phyloP scores from a whole-genome alignment of 2,888 invertebrate genomes.

The Branchipolynoe longqiensis region DNA sequence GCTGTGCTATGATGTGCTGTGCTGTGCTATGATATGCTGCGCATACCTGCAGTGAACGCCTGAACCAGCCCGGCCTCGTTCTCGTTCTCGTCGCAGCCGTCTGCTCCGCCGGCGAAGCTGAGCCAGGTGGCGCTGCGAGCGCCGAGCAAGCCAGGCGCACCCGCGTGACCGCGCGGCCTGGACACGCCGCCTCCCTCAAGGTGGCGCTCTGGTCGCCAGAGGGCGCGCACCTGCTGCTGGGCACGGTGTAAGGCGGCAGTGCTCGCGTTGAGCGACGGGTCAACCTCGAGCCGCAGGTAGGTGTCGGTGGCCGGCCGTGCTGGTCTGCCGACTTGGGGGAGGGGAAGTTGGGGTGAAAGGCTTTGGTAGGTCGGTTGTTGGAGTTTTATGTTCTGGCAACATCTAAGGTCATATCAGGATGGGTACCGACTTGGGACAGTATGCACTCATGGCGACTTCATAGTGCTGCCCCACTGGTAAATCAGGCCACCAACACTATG shows the following conservation, averaged over 20 bases:
- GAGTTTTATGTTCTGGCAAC: no score
- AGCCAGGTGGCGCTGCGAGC: slow-evolving; percentile 73
- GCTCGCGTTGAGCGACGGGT: slow-evolving; percentile 19
- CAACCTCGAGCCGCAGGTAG: background rate
- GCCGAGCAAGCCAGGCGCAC: slow-evolving; percentile 65
- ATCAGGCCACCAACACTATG: no score
- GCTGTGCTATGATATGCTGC: no score
- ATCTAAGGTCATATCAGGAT: no score
- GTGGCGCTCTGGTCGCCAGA: slow-evolving; percentile 73
- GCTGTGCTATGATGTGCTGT: no score
- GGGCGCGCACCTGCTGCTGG: slow-evolving; percentile 61
- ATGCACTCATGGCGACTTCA: no score
- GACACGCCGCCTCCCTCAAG: slow-evolving; percentile 73
- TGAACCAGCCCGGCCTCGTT: slow-evolving; percentile 73
- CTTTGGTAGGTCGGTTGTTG: no score
- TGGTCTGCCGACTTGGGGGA: no score
- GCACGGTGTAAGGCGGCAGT: background rate
- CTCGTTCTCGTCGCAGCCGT: slow-evolving; percentile 66
- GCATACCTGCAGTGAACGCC: slow-evolving; percentile 74
- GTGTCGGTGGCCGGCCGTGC: slow-evolving; percentile 38
- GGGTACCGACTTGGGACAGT: no score
- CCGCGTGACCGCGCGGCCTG: slow-evolving; percentile 72
- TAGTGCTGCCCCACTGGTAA: no score
- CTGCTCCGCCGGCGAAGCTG: slow-evolving; percentile 72
- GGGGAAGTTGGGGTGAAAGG: no score